These are phyloP conservation scores for Ceratothoa steindachneri DNA, from an alignment of 2,888 invertebrate species.

Conservation along the genomic window DNA sequence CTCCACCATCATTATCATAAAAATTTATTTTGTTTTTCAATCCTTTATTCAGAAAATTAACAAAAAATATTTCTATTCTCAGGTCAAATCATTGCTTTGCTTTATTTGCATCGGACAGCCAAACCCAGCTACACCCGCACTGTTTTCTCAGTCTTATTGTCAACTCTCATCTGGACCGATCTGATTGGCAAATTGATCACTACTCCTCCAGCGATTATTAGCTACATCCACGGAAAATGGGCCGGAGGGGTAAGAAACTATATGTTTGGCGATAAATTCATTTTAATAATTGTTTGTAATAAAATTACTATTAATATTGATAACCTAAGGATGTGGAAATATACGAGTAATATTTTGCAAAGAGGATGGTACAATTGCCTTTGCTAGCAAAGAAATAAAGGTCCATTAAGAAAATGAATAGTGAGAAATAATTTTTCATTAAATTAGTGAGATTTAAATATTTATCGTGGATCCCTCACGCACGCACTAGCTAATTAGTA, in stretches of 20 bases:
- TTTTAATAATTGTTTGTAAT: background rate
- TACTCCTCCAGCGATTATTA: conserved; percentile 50
- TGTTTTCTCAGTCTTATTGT: conserved; percentile 53
- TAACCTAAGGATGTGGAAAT: background rate
- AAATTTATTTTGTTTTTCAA: background rate
- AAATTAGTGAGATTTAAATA: too few relatives aligned
- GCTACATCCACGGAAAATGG: conserved; percentile 52
- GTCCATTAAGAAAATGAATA: too few relatives aligned
- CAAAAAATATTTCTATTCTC: conserved; percentile 47
- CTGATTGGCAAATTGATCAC: conserved; percentile 53
- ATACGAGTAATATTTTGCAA: too few relatives aligned
- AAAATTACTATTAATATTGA: background rate
- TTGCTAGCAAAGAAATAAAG: too few relatives aligned
- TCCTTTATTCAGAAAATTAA: background rate
- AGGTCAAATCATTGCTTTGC: conserved; percentile 53
- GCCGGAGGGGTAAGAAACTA: conserved; percentile 51
- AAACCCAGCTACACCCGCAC: conserved; percentile 50
- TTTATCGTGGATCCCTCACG: too few relatives aligned
- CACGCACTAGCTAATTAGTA: too few relatives aligned
- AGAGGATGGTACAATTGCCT: background rate
- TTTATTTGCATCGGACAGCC: conserved; percentile 50
- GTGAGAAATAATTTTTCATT: too few relatives aligned
- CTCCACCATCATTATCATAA: too few relatives aligned
- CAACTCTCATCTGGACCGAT: conserved; percentile 53
- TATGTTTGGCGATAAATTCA: too few relatives aligned